Conservation (phyloP, 1,140 invertebrate genomes). For the Campoletis sonorensis region DNA sequence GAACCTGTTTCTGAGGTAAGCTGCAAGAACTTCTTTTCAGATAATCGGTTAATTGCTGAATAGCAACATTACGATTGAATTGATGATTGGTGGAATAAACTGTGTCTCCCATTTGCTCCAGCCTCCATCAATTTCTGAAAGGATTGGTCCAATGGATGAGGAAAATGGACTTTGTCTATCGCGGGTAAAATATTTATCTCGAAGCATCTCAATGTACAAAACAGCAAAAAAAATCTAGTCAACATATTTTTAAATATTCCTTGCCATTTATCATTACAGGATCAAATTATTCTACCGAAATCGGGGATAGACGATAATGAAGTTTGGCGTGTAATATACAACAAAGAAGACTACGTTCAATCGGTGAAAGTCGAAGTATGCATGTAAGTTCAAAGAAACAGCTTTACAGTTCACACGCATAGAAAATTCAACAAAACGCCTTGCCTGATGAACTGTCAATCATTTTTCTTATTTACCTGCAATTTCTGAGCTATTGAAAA, state of each 20-base stretch:
- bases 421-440: too few relatives aligned
- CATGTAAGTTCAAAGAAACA: conserved; percentile 4
- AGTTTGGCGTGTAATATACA: not conserved
- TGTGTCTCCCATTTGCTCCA: not conserved
- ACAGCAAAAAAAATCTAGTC: not conserved
- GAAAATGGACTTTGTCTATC: conserved; percentile 1
- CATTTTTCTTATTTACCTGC: too few relatives aligned
- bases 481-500: too few relatives aligned
- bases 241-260: not conserved
- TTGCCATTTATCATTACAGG: not conserved
- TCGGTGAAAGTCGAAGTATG: not conserved
- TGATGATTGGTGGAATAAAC: not conserved
- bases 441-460: too few relatives aligned
- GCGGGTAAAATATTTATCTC: not conserved
- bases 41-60: too few relatives aligned
- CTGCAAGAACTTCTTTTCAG: too few relatives aligned
- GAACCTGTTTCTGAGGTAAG: too few relatives aligned
- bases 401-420: not conserved
- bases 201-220: not conserved
- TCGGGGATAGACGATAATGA: not conserved
- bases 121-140: conserved; percentile 17
- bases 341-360: conserved; percentile 6
- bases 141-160: conserved; percentile 1
- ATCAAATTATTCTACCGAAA: not conserved
- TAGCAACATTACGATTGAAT: too few relatives aligned